A percentile compares a stretch with the other conserved stretches of the same genome.
Conservation (phyloP, 2,113 vertebrate species). For the Hippoglossus stenolepis region DNA sequence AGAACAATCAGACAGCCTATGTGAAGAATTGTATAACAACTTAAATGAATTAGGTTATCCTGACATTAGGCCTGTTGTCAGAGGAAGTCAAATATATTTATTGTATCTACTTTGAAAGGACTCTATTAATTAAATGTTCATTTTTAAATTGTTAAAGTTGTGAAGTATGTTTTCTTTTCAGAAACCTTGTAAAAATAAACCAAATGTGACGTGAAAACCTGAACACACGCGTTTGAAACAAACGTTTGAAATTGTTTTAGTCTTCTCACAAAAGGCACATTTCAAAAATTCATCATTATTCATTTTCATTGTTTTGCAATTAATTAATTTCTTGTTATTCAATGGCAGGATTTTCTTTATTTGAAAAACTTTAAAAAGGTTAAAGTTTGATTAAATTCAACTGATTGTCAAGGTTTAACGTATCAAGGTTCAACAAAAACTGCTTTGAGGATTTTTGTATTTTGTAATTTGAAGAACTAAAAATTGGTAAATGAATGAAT, state of each 20-base stretch:
- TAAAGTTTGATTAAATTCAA: conserved; percentile 4
- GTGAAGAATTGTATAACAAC: not conserved
- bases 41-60: not conserved
- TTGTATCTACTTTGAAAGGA: not conserved
- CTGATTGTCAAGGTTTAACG: not conserved
- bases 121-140: not conserved
- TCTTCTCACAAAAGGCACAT: not conserved
- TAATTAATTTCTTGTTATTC: conserved; percentile 5
- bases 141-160: conserved; percentile 1
- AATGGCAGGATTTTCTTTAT: not conserved
- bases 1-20: not conserved
- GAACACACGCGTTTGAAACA: not conserved
- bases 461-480: conserved; percentile 11
- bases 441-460: not conserved
- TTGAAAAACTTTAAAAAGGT: conserved; percentile 3
- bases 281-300: not conserved
- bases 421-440: not conserved
- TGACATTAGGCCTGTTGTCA: conserved; percentile 20
- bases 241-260: not conserved
- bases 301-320: not conserved
- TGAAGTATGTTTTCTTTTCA: conserved; percentile 3
- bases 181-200: not conserved
- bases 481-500: not conserved
- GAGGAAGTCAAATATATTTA: conserved; percentile 11
- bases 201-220: conserved; percentile 3